A percentile compares a stretch with the other conserved stretches of the same genome.
These are phyloP conservation scores for Etheostoma nigrum DNA, from an alignment of 2,797 vertebrate species.

Conservation along the genomic window DNA sequence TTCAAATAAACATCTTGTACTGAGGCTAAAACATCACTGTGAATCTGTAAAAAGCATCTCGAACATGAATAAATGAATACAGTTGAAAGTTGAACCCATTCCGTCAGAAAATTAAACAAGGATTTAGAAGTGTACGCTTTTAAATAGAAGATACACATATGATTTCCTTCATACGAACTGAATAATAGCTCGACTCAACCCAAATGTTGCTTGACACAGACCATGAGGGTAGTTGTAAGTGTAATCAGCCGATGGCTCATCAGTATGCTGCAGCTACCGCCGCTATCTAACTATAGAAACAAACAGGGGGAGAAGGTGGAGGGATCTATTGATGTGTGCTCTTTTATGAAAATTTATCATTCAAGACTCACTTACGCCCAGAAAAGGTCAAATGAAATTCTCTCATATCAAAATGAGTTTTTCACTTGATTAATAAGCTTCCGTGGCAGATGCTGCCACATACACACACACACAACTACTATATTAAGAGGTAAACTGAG, in stretches of 20 bases:
- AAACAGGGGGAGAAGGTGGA: conserved; percentile 56
- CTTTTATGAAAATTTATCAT: conserved; percentile 75
- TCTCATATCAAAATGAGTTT: conserved; percentile 70
- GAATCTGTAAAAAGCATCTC: conserved; percentile 17
- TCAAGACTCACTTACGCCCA: conserved; percentile 64
- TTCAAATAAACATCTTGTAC: conserved; percentile 5
- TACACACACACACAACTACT: neutral
- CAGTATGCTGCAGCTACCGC: conserved; percentile 59
- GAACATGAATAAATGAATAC: conserved; percentile 39
- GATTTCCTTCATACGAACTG: conserved; percentile 14
- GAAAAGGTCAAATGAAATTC: conserved; percentile 80
- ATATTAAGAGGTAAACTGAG: no score
- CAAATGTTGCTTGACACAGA: conserved; percentile 52
- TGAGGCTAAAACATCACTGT: neutral
- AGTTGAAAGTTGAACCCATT: conserved; percentile 43
- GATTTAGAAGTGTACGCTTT: neutral
- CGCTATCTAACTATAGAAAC: conserved; percentile 52
- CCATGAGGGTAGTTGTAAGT: conserved; percentile 51
- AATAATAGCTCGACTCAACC: conserved; percentile 15
- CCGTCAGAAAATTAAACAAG: conserved; percentile 44
- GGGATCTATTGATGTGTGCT: conserved; percentile 61
- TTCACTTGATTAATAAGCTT: conserved; percentile 71
- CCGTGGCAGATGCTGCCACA: neutral
- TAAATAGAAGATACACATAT: neutral
- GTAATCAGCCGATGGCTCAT: conserved; percentile 65